Percentiles rank a stretch among this genome's conserved stretches.
phyloP scores from a whole-genome alignment of 2,113 vertebrate genomes.

The Pluvianellus socialis region DNA sequence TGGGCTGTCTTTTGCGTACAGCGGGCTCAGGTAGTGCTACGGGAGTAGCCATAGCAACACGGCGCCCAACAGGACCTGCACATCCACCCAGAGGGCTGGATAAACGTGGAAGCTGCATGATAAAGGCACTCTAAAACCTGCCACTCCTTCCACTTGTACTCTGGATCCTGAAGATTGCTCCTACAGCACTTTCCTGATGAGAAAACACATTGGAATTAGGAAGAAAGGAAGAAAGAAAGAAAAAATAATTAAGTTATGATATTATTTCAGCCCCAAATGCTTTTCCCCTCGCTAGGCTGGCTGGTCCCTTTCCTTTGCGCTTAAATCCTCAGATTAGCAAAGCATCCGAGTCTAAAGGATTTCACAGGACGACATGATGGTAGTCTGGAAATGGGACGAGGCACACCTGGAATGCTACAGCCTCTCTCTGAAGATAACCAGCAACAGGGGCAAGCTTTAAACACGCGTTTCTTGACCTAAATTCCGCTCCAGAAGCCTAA shows the following conservation, averaged over 20 bases:
- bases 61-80: neutral
- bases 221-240: neutral
- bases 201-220: neutral
- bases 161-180: neutral
- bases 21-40: neutral
- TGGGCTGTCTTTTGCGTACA: neutral
- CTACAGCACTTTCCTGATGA: neutral
- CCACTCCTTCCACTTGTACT: neutral
- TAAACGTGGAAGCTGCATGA: neutral
- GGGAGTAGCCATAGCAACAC: slow-evolving; percentile 32
- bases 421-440: neutral
- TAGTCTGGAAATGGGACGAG: neutral
- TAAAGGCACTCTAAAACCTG: rapidly evolving
- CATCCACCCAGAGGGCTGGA: neutral
- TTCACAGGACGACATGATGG: neutral
- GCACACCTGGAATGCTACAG: neutral
- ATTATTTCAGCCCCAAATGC: neutral
- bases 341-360: neutral
- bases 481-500: neutral
- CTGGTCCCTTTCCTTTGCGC: neutral
- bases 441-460: neutral
- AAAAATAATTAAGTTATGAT: neutral
- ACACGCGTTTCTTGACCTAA: neutral
- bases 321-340: neutral
- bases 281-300: neutral